Conservation (phyloP, 2,888 invertebrate species). For the Drosophila ustulata region DNA sequence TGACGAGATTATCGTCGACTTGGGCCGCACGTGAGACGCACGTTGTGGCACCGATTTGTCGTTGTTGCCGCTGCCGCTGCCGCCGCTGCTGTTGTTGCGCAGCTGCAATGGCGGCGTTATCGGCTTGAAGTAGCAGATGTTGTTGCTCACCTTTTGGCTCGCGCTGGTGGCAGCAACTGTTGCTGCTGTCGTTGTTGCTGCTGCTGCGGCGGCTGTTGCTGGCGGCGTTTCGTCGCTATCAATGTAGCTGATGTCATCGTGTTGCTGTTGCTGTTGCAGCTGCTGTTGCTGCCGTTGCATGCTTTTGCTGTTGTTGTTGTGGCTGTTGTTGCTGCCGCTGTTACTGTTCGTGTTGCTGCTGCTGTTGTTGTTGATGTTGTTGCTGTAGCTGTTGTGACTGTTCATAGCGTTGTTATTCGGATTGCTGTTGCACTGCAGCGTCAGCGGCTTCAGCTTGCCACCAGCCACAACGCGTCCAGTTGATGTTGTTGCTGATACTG, state of each 20-base stretch:
- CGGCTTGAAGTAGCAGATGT: constrained; percentile 65
- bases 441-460: constrained; percentile 41
- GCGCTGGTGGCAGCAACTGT: constrained; percentile 9
- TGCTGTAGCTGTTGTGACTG: constrained; percentile 27
- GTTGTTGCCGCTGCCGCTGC: constrained; percentile 19
- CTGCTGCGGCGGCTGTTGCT: constrained; percentile 14
- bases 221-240: constrained; percentile 78
- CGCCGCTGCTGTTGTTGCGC: constrained; percentile 42
- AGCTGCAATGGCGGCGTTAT: constrained; percentile 67
- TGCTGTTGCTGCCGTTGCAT: constrained; percentile 71
- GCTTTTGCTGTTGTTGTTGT: constrained; percentile 44
- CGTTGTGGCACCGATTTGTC: constrained; percentile 49
- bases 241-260: constrained; percentile 82
- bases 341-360: constrained; percentile 34
- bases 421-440: constrained; percentile 41
- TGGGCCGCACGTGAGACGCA: constrained; percentile 62
- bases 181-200: constrained; percentile 24
- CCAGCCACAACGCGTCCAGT: constrained; percentile 35
- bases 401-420: constrained; percentile 31
- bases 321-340: constrained; percentile 41
- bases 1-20: constrained; percentile 78
- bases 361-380: constrained; percentile 50
- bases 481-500: constrained; percentile 15
- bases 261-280: constrained; percentile 60
- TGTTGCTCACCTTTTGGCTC: constrained; percentile 36